Base-by-base conservation (phyloP, 1,140 invertebrate genomes). In the Drosophila lacertosa region DNA sequence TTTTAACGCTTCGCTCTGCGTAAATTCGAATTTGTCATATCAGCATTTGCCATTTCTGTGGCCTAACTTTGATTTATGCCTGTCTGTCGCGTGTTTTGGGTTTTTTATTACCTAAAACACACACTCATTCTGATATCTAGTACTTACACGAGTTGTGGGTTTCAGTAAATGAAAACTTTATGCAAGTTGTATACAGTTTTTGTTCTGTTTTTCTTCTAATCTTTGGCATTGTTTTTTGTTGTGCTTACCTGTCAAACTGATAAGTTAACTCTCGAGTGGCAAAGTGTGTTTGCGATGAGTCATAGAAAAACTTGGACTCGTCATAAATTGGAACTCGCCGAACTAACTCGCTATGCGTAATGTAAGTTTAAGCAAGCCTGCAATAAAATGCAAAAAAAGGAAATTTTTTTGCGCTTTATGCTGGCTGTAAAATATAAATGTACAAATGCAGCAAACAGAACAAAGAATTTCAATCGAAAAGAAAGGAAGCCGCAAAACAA, bases 1-100 rank as follows among this genome's bases (percentile, higher is more conserved):
- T 24, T 16, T 24, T 37, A 26, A 44, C 29, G 13, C 39, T 50
- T 40, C 40, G 37, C 29, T 37, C 64, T 50, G 42, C 16, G 11
- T 7, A 63, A 45, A 64, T 74, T 47, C 59, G 45, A 75, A 84
- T 86, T 80, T 86, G 72, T 80, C 80, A 80, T 84, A 84, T 86
- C 76, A 77, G 75, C 66, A 63, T 26, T 65, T 39, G 32, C 11
- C 16, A 2, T 65, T 77, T 48, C 57, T 64, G 62, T 50, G 24
- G 35, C 32, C 13, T 22, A 42, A 42, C 37, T 54, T 53, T 63
- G 59, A 63, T 63, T 53, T 63, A 63, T 63, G 53, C 13, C 33
- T 4, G 50, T 13, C 13, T 48, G 24, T 44, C 39, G 24, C 37
- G 20, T 37, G 32, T 24, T 24, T 11, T 22, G 18, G 35, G 16